Evolutionary conservation across 2,113 vertebrate genomes (phyloP).

Genomic region (Mirza zaza): DNA sequence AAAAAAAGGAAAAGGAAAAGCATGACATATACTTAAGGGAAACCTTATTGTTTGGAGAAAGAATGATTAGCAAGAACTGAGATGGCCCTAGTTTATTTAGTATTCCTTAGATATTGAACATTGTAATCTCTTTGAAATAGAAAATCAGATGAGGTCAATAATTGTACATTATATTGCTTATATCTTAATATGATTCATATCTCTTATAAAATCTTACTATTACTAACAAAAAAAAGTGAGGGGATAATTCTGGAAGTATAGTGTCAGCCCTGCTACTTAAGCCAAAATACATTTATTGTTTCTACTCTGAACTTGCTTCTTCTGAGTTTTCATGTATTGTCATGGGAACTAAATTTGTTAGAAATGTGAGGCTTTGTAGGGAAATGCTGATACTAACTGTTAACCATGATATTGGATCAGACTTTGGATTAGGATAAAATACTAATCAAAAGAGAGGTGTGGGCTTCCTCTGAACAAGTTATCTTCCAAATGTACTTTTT

Average conservation of each 20-base stretch:
- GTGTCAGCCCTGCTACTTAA: not conserved
- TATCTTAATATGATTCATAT: not conserved
- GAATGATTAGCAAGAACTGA: not conserved
- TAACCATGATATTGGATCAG: not conserved
- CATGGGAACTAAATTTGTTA: conserved; percentile 1
- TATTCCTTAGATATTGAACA: not conserved
- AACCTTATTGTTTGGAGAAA: not conserved
- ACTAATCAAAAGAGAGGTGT: not conserved
- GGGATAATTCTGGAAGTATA: no score
- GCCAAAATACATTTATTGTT: not conserved
- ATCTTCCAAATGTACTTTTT: not conserved
- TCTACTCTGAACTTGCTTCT: not conserved
- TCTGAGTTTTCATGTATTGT: not conserved
- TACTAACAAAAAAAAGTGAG: not conserved
- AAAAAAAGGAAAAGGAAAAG: not conserved
- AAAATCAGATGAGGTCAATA: conserved; percentile 11
- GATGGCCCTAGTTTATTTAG: not conserved
- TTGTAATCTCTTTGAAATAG: not conserved
- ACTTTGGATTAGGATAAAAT: not conserved
- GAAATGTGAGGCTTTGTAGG: not conserved
- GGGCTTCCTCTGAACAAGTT: not conserved
- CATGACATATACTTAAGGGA: not conserved
- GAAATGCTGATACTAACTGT: not conserved
- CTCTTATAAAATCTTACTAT: conserved; percentile 21
- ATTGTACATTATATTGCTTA: not conserved